Conservation (phyloP, 1,140 invertebrate genomes). For the Cotesia typhae region DNA sequence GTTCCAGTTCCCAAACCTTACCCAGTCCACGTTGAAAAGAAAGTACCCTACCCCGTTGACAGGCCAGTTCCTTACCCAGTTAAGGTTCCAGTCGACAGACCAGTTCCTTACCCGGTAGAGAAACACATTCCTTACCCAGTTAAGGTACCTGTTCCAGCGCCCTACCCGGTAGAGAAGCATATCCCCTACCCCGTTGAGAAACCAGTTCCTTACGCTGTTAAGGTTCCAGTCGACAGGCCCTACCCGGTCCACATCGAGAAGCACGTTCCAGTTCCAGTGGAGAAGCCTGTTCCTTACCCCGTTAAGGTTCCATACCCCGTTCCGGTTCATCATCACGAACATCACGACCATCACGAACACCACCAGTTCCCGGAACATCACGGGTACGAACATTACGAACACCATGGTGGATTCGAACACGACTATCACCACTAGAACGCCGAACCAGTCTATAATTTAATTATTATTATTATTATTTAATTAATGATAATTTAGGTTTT, state of each 20-base stretch:
- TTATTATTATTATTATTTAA: background rate
- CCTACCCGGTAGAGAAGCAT: slow-evolving; percentile 51
- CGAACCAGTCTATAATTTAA: background rate
- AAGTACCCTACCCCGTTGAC: slow-evolving; percentile 73
- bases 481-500: slow-evolving; percentile 1
- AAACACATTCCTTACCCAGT: slow-evolving; percentile 67
- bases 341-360: slow-evolving; percentile 39
- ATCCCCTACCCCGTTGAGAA: slow-evolving; percentile 47
- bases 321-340: slow-evolving; percentile 59
- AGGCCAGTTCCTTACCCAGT: slow-evolving; percentile 70
- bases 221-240: slow-evolving; percentile 46
- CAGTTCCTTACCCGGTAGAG: slow-evolving; percentile 63
- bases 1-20: slow-evolving; percentile 71
- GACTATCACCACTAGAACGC: slow-evolving; percentile 29
- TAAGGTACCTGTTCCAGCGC: slow-evolving; percentile 49
- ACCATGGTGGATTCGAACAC: slow-evolving; percentile 32
- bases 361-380: slow-evolving; percentile 23
- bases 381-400: background rate
- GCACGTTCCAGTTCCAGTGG: slow-evolving; percentile 51
- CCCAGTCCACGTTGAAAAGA: slow-evolving; percentile 73
- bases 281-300: slow-evolving; percentile 60
- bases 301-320: slow-evolving; percentile 73
- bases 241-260: slow-evolving; percentile 47
- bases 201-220: slow-evolving; percentile 47
- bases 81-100: slow-evolving; percentile 57